These are phyloP conservation scores for Mesopsocus fuscifrons DNA, from an alignment of 2,888 invertebrate genomes.

Conservation along the genomic window DNA sequence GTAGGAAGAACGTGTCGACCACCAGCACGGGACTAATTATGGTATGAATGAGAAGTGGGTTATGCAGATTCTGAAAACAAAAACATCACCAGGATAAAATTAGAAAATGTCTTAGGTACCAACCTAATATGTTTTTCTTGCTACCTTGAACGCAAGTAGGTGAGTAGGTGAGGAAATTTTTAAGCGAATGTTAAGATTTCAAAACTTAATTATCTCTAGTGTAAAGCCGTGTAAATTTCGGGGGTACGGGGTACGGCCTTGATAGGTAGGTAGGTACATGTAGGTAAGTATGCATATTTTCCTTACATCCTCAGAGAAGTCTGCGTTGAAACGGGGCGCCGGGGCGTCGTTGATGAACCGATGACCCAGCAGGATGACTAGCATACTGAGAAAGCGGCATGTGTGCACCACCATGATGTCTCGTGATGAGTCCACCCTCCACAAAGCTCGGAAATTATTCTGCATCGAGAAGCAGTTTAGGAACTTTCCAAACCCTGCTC, in stretches of 20 bases:
- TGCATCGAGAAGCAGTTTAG: slow-evolving; percentile 12
- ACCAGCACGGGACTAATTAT: slow-evolving; percentile 23
- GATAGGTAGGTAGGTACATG: no score
- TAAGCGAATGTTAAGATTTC: no score
- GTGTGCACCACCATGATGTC: slow-evolving; percentile 12
- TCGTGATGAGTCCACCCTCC: slow-evolving; percentile 9
- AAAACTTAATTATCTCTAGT: no score
- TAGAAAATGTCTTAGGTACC: no score
- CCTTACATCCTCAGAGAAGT: slow-evolving; percentile 11
- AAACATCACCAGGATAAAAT: background rate
- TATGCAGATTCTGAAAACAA: background rate
- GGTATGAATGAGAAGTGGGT: background rate
- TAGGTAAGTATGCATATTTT: no score
- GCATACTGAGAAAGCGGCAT: slow-evolving; percentile 12
- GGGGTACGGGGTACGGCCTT: no score
- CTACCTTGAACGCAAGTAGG: no score
- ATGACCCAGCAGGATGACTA: slow-evolving; percentile 13
- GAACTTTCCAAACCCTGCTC: slow-evolving; percentile 10
- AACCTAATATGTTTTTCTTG: no score
- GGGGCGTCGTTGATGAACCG: slow-evolving; percentile 13
- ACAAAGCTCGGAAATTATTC: slow-evolving; percentile 10
- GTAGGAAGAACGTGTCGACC: slow-evolving; percentile 42
- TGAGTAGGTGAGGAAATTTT: no score
- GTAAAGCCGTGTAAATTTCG: no score
- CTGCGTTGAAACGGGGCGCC: slow-evolving; percentile 9